Conservation (phyloP, 2,797 vertebrate species). For the Acanthurus leucopareius region DNA sequence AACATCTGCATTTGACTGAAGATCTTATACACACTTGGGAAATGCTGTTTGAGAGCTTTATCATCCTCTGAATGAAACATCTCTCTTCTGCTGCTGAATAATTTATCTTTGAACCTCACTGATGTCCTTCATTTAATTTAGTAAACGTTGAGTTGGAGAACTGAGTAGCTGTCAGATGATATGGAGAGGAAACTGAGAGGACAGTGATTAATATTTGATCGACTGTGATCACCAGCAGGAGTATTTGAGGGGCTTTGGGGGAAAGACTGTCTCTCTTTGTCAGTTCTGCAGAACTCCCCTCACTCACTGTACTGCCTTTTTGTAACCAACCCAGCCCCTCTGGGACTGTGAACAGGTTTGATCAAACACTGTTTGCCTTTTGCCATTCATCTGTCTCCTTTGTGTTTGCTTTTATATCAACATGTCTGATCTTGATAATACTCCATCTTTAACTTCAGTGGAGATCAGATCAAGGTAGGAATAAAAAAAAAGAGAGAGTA, state of each 20-base stretch:
- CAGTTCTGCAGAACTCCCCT: not conserved
- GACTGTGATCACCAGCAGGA: conserved; percentile 35
- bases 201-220: conserved; percentile 83
- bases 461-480: conserved; percentile 3
- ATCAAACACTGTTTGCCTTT: conserved; percentile 12
- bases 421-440: not conserved
- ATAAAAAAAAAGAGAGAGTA: not conserved
- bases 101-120: conserved; percentile 56
- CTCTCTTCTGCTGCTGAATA: conserved; percentile 62
- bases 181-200: conserved; percentile 76
- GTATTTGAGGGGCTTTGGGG: conserved; percentile 12
- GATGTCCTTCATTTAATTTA: conserved; percentile 64
- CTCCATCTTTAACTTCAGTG: not conserved
- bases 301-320: not conserved
- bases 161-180: conserved; percentile 72
- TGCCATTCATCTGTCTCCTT: not conserved
- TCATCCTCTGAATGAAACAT: conserved; percentile 36
- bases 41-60: conserved; percentile 4
- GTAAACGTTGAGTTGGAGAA: conserved; percentile 51
- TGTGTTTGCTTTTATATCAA: not conserved
- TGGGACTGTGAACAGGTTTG: not conserved
- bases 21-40: not conserved
- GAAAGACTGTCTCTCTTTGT: not conserved
- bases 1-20: not conserved
- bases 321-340: no score